Conservation (phyloP, 2,797 vertebrate genomes). For the Rhinophrynus dorsalis region DNA sequence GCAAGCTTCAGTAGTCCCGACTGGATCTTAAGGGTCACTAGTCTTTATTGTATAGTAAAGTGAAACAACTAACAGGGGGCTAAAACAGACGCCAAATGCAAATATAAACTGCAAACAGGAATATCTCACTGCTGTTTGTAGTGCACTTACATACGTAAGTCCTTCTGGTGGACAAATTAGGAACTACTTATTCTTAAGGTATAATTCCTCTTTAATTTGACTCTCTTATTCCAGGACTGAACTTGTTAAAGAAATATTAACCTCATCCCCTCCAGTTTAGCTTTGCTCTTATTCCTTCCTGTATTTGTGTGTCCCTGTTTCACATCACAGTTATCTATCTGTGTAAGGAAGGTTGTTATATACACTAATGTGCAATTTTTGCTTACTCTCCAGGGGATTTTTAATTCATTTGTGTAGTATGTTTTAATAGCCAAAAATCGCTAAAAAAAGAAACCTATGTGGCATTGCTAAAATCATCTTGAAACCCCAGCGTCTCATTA, state of each 20-base stretch:
- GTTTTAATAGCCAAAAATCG: conserved; percentile 33
- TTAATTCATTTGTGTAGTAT: conserved; percentile 35
- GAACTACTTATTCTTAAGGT: too few relatives aligned
- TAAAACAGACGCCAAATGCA: too few relatives aligned
- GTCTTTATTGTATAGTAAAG: too few relatives aligned
- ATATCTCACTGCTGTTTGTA: too few relatives aligned
- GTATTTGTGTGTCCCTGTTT: background rate
- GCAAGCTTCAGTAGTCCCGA: too few relatives aligned
- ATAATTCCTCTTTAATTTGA: too few relatives aligned
- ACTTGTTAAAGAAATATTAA: background rate
- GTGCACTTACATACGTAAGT: too few relatives aligned
- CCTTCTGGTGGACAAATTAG: too few relatives aligned
- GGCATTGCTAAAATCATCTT: conserved; percentile 57
- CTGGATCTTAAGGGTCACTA: too few relatives aligned
- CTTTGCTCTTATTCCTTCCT: background rate
- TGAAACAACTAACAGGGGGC: too few relatives aligned
- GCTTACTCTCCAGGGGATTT: conserved; percentile 21
- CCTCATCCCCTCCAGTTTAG: background rate
- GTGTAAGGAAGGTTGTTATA: conserved; percentile 13
- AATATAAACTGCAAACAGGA: too few relatives aligned
- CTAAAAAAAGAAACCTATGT: conserved; percentile 40
- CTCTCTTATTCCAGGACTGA: background rate
- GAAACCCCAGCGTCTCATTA: conserved; percentile 67
- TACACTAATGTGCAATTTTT: conserved; percentile 31
- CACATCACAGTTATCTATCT: conserved; percentile 28